A percentile compares a stretch with the other conserved stretches of the same genome.
These are phyloP conservation scores for Caranx ignobilis DNA, from an alignment of 2,113 vertebrate genomes.

Conservation along the genomic window DNA sequence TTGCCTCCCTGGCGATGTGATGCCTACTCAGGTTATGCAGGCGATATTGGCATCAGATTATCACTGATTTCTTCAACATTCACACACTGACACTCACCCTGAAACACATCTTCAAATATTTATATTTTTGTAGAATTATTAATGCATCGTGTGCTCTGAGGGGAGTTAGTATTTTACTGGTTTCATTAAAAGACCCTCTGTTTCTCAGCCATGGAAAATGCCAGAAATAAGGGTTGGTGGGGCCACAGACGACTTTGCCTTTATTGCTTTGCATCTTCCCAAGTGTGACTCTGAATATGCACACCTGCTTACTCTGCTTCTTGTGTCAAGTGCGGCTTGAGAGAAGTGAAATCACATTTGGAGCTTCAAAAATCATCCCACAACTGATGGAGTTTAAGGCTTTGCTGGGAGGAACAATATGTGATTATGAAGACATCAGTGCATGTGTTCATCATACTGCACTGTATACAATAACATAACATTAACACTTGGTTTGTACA, in stretches of 20 bases:
- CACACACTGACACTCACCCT: constrained; percentile 24
- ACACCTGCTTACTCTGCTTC: constrained; percentile 36
- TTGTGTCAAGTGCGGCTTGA: constrained; percentile 24
- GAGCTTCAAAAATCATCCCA: constrained; percentile 6
- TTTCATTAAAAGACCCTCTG: constrained; percentile 62
- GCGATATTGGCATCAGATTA: constrained; percentile 5
- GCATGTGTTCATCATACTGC: constrained; percentile 15
- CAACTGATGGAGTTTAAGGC: constrained; percentile 13
- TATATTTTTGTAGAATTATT: constrained; percentile 49
- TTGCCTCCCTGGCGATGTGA: not conserved
- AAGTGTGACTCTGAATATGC: constrained; percentile 48
- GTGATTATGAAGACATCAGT: not conserved
- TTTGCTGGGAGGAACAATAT: constrained; percentile 11
- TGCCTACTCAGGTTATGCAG: constrained; percentile 5
- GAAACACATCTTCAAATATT: constrained; percentile 61
- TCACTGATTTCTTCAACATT: constrained; percentile 18
- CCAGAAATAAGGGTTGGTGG: constrained; percentile 34
- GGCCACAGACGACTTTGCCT: constrained; percentile 33
- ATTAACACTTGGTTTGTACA: constrained; percentile 13
- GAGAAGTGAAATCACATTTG: constrained; percentile 23
- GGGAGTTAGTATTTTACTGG: constrained; percentile 43
- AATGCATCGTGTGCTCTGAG: constrained; percentile 18
- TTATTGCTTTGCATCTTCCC: constrained; percentile 62
- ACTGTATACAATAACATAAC: constrained; percentile 14
- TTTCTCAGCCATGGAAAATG: constrained; percentile 51